Evolutionary conservation across 1,140 invertebrate genomes (phyloP).

Genomic region (Nautilus pompilius): DNA sequence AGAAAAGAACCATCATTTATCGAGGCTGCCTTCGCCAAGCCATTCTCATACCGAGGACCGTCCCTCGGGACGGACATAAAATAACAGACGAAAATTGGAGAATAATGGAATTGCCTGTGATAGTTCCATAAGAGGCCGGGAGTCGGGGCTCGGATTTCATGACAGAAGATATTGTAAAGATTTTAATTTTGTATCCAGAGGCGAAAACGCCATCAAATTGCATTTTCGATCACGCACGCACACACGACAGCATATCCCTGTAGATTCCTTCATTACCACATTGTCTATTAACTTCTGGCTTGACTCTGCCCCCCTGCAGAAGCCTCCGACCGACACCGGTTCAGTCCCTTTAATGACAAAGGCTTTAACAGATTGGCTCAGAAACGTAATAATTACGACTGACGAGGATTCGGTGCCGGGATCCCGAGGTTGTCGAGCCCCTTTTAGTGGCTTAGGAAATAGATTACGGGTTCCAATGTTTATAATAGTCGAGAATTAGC

Average conservation of each 20-base stretch:
- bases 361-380: too few species aligned
- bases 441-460: too few species aligned
- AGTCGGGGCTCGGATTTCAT: background rate
- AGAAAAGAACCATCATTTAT: background rate
- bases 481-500: too few species aligned
- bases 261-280: background rate
- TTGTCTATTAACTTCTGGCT: background rate
- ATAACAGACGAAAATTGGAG: slow-evolving; percentile 3
- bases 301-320: background rate
- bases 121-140: background rate
- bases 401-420: too few species aligned
- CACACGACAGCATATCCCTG: background rate
- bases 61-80: background rate
- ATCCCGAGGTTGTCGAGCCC: too few species aligned
- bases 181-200: background rate
- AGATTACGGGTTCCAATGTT: too few species aligned
- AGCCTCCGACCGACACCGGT: too few species aligned
- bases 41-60: background rate
- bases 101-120: slow-evolving; percentile 5
- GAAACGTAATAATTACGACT: too few species aligned
- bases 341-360: too few species aligned
- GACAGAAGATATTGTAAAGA: background rate
- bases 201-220: background rate
- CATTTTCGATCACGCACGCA: background rate
- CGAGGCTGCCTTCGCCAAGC: background rate